A percentile compares a stretch with the other conserved stretches of the same genome.
phyloP scores from a whole-genome alignment of 2,113 vertebrate genomes.

The Mormyrus iriodes region DNA sequence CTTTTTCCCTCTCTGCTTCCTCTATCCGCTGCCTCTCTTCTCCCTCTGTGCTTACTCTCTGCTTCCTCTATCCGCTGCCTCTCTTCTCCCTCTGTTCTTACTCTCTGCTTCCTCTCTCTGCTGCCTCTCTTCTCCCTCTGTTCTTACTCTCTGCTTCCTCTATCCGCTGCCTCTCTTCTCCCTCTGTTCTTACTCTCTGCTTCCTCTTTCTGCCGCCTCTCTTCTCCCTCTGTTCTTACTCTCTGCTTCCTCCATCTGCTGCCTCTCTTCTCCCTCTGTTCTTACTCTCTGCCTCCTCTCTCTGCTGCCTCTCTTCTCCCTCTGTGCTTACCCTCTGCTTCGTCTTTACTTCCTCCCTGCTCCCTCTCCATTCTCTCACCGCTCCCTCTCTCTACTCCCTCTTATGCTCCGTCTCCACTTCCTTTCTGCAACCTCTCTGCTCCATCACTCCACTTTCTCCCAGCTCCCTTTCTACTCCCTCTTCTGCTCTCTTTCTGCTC shows the following conservation, averaged over 20 bases:
- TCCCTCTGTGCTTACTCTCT: slow-evolving; percentile 18
- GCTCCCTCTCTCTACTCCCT: neutral
- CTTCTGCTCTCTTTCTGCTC: neutral
- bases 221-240: too few relatives aligned
- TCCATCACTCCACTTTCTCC: neutral
- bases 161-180: neutral
- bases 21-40: neutral
- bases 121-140: neutral
- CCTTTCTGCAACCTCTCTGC: neutral
- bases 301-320: too few relatives aligned
- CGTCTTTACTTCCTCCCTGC: neutral
- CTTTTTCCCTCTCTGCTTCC: neutral
- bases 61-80: neutral
- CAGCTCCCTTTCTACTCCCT: neutral
- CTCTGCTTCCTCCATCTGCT: neutral
- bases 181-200: neutral
- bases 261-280: too few relatives aligned
- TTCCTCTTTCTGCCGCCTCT: slow-evolving; percentile 19
- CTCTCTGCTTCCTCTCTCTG: neutral
- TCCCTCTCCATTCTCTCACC: too few relatives aligned
- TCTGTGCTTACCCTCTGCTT: too few relatives aligned
- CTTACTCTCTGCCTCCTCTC: neutral
- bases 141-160: neutral
- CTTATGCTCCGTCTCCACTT: neutral
- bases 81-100: neutral